These are phyloP conservation scores for Bolinopsis microptera DNA, from an alignment of 37 sponge, comb jelly and placozoan genomes.

Conservation along the genomic window DNA sequence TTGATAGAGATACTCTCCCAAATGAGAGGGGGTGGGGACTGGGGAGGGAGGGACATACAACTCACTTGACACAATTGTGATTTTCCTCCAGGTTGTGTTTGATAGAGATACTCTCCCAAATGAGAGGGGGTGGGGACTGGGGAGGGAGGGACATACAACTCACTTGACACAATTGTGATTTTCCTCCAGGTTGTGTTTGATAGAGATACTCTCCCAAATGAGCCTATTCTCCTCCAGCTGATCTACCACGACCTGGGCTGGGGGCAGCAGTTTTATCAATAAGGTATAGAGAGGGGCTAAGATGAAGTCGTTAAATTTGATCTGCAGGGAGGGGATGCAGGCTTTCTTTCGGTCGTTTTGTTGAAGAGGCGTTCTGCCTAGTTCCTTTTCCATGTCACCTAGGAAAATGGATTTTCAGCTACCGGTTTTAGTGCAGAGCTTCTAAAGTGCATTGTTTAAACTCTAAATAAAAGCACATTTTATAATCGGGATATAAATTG, in stretches of 20 bases:
- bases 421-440: too few relatives aligned
- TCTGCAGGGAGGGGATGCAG: constrained; percentile 81
- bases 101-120: constrained; percentile 57
- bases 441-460: too few relatives aligned
- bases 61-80: constrained; percentile 66
- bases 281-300: constrained; percentile 76
- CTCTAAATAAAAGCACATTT: too few relatives aligned
- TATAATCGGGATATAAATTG: too few relatives aligned
- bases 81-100: constrained; percentile 65
- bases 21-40: too few relatives aligned
- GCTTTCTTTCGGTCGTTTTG: constrained; percentile 89
- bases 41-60: too few relatives aligned
- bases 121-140: too few relatives aligned
- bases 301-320: constrained; percentile 76
- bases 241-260: constrained; percentile 14
- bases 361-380: constrained; percentile 74
- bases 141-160: neutral
- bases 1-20: too few relatives aligned
- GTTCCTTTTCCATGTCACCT: constrained; percentile 76
- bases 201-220: constrained; percentile 51
- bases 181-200: constrained; percentile 64
- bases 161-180: constrained; percentile 66
- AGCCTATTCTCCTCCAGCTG: constrained; percentile 52
- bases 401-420: too few relatives aligned
- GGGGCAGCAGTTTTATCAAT: constrained; percentile 5